Evolutionary conservation across 2,113 vertebrate species (phyloP), one percentile per base, ranked within the genome.

Genomic region (Holacanthus passer): DNA sequence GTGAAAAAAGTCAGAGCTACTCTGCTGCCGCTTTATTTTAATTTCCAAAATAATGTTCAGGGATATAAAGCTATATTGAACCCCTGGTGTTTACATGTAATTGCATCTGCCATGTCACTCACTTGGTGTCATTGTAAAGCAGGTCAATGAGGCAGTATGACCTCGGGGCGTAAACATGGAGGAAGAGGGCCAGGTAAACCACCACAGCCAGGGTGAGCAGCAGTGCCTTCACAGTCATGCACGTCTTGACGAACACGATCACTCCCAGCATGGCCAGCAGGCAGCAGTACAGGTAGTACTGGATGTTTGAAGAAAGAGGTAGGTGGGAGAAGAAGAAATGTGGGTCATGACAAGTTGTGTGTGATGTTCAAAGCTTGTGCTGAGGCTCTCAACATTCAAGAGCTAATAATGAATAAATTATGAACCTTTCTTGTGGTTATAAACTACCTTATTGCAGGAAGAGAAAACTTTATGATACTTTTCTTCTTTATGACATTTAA

Each of bases 241-340:
- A 96, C 64, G 95, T 95, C 80, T 95, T 94, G 62, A 97, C 89
- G 66, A 97, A 97, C 68, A 97, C 94, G 41, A 96, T 94, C 76
- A 96, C 96, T 24, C 96, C 94, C 66, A 98, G 94, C 94, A 96
- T 96, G 35, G 95, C 96, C 92, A 97, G 84, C 81, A 97, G 92
- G 69, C 97, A 97, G 87, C 96, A 97, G 85, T 96, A 96, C 88
- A 97, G 92, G 90, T 96, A 97, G 83, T 98, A 98, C 97, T 98
- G 89, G 47, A 68, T 29, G 41, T 35, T 41, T 73, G 22, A 43
- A 20, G 52, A 52, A 11, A 10, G 3, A 45, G 32, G 9, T 12
- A 22, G 27, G 53, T 17, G 41, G 58, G 22, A 7, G 17, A 31
- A 31, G n/a, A 69, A 45, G 56, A 41, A 47, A 56, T 19, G 37